Evolutionary conservation across 2,888 invertebrate genomes (phyloP), one percentile per base, ranked within the genome.

Genomic region (Ethmia dodecea): DNA sequence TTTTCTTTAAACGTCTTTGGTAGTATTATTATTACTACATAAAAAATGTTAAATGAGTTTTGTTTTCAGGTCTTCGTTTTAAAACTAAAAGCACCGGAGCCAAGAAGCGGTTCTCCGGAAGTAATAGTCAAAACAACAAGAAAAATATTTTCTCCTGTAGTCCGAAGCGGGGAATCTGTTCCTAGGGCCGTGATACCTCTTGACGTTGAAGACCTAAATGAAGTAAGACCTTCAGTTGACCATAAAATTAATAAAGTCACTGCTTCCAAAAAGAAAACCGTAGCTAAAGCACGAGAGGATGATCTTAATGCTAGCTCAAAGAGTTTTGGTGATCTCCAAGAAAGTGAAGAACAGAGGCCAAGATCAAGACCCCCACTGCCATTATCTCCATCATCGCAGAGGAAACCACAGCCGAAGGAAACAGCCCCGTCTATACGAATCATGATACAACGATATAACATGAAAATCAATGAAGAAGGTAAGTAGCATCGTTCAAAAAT

Each of bases 101-200:
- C 56, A 10, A 60, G 74, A 3, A 71, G 79, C 15, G 62, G 70
- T n/a, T 79, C 80, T 0, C 86, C 88, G 28, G 93, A 92, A 60
- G 89, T 94, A 0, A 92, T 94, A 45, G 92, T 94, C 0, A 94
- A 93, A 69, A 94, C 94, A 0, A 94, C 93, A 26, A 88, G 93
- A 35, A 94, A 93, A 77, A 89, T 94, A 48, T 94, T 94, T 45
- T 92, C 93, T 0, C 92, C 94, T 0, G 89, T 92, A 3, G 88
- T 89, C 1, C 76, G 88, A 37, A 87, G 87, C 32, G 88, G 88
- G n/a, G 88, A 88, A 56, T 70, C 88, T 2, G 67, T 86, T 3
- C 77, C 87, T 1, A 74, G 83, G 51, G 87, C 88, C 2, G 88
- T 88, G 0, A 87, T 88, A 58, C 83, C 79, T 28, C 65, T 76